These are phyloP conservation scores for Steatornis caripensis DNA, from an alignment of 2,113 vertebrate species.

Conservation along the genomic window DNA sequence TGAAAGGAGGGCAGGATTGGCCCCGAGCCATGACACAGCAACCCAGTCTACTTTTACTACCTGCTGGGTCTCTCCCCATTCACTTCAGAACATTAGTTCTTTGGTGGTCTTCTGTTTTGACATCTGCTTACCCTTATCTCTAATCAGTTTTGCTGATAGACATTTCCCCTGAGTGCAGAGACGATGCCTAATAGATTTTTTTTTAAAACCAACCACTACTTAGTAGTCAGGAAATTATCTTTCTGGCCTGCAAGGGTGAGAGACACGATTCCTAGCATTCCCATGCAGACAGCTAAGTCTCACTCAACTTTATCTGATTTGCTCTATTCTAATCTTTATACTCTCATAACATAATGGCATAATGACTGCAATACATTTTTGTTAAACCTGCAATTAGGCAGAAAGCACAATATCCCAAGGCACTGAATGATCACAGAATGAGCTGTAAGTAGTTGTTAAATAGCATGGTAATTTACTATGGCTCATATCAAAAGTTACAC, in stretches of 20 bases:
- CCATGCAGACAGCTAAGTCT: background rate
- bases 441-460: slow-evolving; percentile 24
- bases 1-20: background rate
- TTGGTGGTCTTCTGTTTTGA: slow-evolving; percentile 71
- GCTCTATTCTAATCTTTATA: background rate
- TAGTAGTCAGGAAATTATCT: slow-evolving; percentile 64
- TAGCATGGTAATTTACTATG: background rate
- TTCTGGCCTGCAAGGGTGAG: slow-evolving; percentile 23
- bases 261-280: slow-evolving; percentile 4
- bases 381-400: slow-evolving; percentile 13
- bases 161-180: slow-evolving; percentile 44
- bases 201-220: slow-evolving; percentile 9
- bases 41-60: background rate
- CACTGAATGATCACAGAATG: background rate
- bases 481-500: background rate
- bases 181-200: slow-evolving; percentile 37
- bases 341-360: background rate
- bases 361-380: background rate
- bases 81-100: slow-evolving; percentile 10
- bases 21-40: background rate
- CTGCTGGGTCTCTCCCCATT: background rate
- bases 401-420: background rate
- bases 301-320: background rate
- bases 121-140: slow-evolving; percentile 67
- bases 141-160: slow-evolving; percentile 67